These are phyloP conservation scores for Epinephelus moara DNA, from an alignment of 2,113 vertebrate species.

Conservation along the genomic window DNA sequence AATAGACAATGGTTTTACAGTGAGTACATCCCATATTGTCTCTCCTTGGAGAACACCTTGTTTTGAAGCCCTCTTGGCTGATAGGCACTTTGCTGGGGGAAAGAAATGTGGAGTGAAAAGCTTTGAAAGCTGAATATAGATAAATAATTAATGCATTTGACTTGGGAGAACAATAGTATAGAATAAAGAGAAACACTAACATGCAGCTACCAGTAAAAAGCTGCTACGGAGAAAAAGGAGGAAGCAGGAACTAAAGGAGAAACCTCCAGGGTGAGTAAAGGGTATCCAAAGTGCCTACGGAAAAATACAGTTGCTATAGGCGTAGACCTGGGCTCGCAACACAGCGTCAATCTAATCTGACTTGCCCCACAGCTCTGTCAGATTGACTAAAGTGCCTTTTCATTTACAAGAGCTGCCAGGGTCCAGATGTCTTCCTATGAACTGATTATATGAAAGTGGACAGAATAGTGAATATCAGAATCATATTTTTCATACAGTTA, in stretches of 20 bases:
- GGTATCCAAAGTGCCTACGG: slow-evolving; percentile 53
- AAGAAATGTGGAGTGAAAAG: slow-evolving; percentile 70
- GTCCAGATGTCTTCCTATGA: not conserved
- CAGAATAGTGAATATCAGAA: not conserved
- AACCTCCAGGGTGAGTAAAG: slow-evolving; percentile 63
- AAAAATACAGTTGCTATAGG: slow-evolving; percentile 38
- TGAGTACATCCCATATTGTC: slow-evolving; percentile 71
- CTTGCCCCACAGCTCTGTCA: not conserved
- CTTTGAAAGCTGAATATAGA: slow-evolving; percentile 80
- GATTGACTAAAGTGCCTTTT: slow-evolving; percentile 1
- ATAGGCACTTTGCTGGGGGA: slow-evolving; percentile 78
- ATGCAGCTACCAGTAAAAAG: slow-evolving; percentile 72
- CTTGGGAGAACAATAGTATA: slow-evolving; percentile 81
- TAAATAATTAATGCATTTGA: slow-evolving; percentile 83
- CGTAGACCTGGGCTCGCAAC: slow-evolving; percentile 9
- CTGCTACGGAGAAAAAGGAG: slow-evolving; percentile 28
- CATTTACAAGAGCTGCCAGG: not conserved
- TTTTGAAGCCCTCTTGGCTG: slow-evolving; percentile 75
- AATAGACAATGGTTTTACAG: slow-evolving; percentile 62
- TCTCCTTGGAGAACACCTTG: slow-evolving; percentile 72
- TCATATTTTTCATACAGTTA: not conserved
- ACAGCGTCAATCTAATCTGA: not conserved
- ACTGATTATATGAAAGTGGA: not conserved
- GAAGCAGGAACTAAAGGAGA: slow-evolving; percentile 51
- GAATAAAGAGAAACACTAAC: slow-evolving; percentile 75